Percentiles rank a stretch among this genome's conserved stretches.
Evolutionary conservation across 2,797 vertebrate genomes (phyloP).

Genomic region (Echiichthys vipera): DNA sequence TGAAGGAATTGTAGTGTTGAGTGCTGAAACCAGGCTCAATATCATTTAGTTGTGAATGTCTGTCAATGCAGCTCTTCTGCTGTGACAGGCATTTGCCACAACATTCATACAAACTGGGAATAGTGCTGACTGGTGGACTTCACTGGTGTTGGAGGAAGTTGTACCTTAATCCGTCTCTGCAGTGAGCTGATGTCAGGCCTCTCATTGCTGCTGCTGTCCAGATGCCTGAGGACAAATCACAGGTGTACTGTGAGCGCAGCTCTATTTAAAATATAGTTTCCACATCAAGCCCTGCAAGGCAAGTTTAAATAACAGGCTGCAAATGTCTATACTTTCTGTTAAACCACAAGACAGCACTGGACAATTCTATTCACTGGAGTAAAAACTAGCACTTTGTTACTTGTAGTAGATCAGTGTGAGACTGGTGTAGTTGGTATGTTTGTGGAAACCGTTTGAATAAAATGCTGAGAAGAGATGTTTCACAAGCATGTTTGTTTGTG

Average conservation of each 20-base stretch:
- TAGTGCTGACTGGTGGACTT: too few relatives aligned
- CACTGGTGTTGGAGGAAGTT: neutral
- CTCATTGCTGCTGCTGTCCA: constrained; percentile 98
- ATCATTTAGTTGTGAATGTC: too few relatives aligned
- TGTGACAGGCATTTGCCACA: too few relatives aligned
- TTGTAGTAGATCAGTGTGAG: neutral
- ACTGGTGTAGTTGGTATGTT: neutral
- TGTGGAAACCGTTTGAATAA: neutral
- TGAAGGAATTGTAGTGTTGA: too few relatives aligned
- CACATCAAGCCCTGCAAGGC: neutral
- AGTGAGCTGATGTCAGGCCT: constrained; percentile 97
- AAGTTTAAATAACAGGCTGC: neutral
- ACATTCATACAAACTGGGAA: too few relatives aligned
- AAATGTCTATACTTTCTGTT: neutral
- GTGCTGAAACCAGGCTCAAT: too few relatives aligned
- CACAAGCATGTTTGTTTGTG: neutral
- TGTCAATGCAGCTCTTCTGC: too few relatives aligned
- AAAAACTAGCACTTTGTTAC: neutral
- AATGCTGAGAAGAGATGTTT: too few relatives aligned
- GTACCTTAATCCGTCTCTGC: constrained; percentile 96
- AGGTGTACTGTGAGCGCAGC: neutral
- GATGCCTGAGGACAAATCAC: constrained; percentile 84
- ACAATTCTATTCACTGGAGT: neutral
- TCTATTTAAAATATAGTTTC: neutral
- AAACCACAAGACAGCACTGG: neutral